A percentile compares a stretch with the other conserved stretches of the same genome.
Evolutionary conservation across 2,888 invertebrate genomes (phyloP).

Genomic region (Ceratothoa steindachneri): DNA sequence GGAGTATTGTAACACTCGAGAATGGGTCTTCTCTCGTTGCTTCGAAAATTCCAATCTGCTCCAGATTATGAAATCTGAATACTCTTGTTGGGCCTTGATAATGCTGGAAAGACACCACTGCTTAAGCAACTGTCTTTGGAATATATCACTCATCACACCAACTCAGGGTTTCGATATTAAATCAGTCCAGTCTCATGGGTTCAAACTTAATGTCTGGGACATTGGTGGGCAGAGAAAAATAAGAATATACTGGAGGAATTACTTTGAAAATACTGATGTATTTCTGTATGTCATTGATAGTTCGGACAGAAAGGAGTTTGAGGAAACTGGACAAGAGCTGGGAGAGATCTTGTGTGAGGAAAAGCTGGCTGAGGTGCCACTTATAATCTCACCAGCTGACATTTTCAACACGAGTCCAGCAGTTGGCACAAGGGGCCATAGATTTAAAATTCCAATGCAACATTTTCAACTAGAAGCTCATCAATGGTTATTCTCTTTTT

Average conservation of each 20-base stretch:
- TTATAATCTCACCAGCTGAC: too few species aligned
- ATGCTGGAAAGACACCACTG: conserved; percentile 97
- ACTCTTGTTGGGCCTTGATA: conserved; percentile 86
- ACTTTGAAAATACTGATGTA: conserved; percentile 98
- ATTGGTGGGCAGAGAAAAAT: conserved; percentile 98
- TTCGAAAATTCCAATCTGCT: conserved; percentile 82
- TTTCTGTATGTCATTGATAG: conserved; percentile 88
- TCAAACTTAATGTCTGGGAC: conserved; percentile 98
- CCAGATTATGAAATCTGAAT: conserved; percentile 88
- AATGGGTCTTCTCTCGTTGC: conserved; percentile 86
- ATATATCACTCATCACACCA: conserved; percentile 68
- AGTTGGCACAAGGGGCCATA: too few species aligned
- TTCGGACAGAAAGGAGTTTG: conserved; percentile 82
- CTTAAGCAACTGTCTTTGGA: conserved; percentile 91
- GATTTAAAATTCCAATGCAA: too few species aligned
- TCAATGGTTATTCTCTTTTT: neutral
- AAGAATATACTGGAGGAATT: conserved; percentile 97
- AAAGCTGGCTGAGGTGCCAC: conserved; percentile 83
- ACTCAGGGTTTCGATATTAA: conserved; percentile 95
- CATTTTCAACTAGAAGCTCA: too few species aligned
- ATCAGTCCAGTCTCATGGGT: conserved; percentile 90
- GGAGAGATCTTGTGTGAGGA: conserved; percentile 88
- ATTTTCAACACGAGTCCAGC: too few species aligned
- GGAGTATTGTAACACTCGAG: too few species aligned
- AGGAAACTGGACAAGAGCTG: conserved; percentile 90